Evolutionary conservation across 2,113 vertebrate species (phyloP).

Genomic region (Heptranchias perlo): DNA sequence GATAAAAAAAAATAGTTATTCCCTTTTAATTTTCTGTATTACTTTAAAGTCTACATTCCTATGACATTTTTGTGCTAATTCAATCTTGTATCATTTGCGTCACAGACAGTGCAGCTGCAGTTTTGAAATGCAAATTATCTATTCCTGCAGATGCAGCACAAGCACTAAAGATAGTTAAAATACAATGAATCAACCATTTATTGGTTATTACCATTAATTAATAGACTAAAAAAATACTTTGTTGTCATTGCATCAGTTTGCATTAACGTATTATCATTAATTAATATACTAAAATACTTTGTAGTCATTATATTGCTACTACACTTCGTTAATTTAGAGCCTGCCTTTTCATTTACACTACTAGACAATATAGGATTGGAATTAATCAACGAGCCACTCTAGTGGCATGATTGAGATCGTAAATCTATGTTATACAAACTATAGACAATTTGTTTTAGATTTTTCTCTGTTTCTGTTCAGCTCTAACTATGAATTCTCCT

Average conservation of each 20-base stretch:
- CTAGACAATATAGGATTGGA: background rate
- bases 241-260: constrained; percentile 5
- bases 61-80: background rate
- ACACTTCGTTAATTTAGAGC: background rate
- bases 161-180: constrained; percentile 22
- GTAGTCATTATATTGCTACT: background rate
- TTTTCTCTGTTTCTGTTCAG: background rate
- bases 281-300: background rate
- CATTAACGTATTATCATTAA: background rate
- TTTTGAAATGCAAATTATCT: constrained; percentile 33
- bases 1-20: background rate
- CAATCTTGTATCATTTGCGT: background rate
- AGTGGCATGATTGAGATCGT: background rate
- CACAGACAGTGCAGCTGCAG: background rate
- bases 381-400: background rate
- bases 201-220: constrained; percentile 32
- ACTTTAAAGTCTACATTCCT: background rate
- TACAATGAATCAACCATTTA: constrained; percentile 25
- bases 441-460: background rate
- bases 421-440: background rate
- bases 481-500: background rate
- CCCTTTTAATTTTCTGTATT: background rate
- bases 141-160: constrained; percentile 13
- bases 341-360: background rate
- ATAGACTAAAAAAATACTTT: background rate